A percentile compares a stretch with the other conserved stretches of the same genome.
These are phyloP conservation scores for Drosophila funebris DNA, from an alignment of 1,140 invertebrate genomes.

Conservation along the genomic window DNA sequence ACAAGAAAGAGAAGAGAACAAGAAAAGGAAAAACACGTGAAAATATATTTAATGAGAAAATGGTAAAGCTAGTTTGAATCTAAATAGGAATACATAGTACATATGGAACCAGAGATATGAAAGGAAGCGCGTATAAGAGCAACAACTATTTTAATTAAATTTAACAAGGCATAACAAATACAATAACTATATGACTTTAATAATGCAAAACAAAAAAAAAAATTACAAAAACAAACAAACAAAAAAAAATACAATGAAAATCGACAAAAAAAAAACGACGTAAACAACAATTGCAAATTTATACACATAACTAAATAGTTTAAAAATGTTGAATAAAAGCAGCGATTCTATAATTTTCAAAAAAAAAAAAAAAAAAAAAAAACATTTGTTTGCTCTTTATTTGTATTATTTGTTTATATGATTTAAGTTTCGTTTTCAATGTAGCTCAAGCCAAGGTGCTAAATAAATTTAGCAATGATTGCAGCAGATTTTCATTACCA, in stretches of 20 bases:
- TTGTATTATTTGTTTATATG: slow-evolving; percentile 1
- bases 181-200: slow-evolving; percentile 58
- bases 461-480: slow-evolving; percentile 42
- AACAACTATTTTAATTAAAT: slow-evolving; percentile 75
- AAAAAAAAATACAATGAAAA: slow-evolving; percentile 10
- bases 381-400: slow-evolving; percentile 10
- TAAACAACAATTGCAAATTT: slow-evolving; percentile 35
- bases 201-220: slow-evolving; percentile 18
- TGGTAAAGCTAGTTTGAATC: slow-evolving; percentile 74
- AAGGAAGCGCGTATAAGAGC: slow-evolving; percentile 41
- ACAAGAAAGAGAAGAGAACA: slow-evolving; percentile 37
- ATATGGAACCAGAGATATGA: slow-evolving; percentile 54
- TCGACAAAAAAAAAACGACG: slow-evolving; percentile 26
- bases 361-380: slow-evolving; percentile 17
- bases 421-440: background rate
- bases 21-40: slow-evolving; percentile 16
- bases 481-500: background rate
- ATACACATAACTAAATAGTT: slow-evolving; percentile 39
- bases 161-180: slow-evolving; percentile 70
- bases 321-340: slow-evolving; percentile 58
- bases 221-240: slow-evolving; percentile 10
- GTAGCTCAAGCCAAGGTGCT: slow-evolving; percentile 59
- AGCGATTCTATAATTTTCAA: slow-evolving; percentile 57
- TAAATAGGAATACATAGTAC: slow-evolving; percentile 73
- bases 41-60: slow-evolving; percentile 66